Percentiles rank a stretch among this genome's conserved stretches.
Evolutionary conservation across 2,888 invertebrate species (phyloP).

Genomic region (Drosophila tanythrix): DNA sequence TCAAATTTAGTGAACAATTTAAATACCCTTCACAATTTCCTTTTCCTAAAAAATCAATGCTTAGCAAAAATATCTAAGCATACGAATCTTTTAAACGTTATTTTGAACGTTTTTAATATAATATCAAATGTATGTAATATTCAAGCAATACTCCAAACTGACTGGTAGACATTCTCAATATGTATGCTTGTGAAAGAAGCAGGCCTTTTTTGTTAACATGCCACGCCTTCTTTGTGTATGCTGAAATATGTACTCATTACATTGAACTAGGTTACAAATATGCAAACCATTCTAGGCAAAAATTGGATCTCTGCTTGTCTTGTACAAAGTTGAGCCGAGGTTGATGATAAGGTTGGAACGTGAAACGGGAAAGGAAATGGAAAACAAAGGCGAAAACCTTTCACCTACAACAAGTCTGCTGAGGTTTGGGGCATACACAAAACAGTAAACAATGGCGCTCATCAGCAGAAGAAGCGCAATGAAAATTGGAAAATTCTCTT

Average conservation of each 20-base stretch:
- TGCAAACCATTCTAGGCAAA: constrained; percentile 69
- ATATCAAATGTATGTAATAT: background rate
- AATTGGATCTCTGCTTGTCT: constrained; percentile 51
- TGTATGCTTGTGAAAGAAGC: background rate
- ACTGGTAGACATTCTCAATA: constrained; percentile 31
- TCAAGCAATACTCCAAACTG: background rate
- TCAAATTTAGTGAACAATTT: background rate
- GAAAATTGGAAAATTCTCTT: constrained; percentile 69
- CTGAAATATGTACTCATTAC: constrained; percentile 58
- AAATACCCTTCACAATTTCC: background rate
- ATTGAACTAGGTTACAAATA: constrained; percentile 63
- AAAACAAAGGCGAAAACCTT: constrained; percentile 58
- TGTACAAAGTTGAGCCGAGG: constrained; percentile 7
- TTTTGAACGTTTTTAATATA: background rate
- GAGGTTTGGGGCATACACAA: constrained; percentile 13
- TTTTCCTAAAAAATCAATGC: background rate
- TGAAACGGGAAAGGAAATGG: constrained; percentile 7
- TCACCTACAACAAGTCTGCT: constrained; percentile 50
- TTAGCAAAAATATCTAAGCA: background rate
- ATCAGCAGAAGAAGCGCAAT: constrained; percentile 74
- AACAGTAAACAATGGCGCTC: constrained; percentile 71
- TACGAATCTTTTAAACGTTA: background rate
- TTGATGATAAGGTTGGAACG: background rate
- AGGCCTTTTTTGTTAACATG: constrained; percentile 20
- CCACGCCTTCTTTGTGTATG: constrained; percentile 55